Conservation (phyloP, 2,113 vertebrate species). For the Verasper variegatus region DNA sequence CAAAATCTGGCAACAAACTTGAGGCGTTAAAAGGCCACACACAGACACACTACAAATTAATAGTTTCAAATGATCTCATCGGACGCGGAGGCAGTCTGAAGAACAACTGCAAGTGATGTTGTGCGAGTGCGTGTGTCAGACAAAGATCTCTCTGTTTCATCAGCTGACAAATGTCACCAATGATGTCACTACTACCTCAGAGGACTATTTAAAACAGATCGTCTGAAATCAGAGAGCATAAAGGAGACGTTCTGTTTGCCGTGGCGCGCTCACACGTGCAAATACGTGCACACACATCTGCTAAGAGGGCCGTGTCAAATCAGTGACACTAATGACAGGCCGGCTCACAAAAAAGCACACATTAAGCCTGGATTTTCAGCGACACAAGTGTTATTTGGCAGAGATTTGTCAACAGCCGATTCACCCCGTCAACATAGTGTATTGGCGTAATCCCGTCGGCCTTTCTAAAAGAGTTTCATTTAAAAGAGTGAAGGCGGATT, state of each 20-base stretch:
- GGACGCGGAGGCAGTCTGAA: slow-evolving; percentile 32
- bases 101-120: slow-evolving; percentile 41
- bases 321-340: slow-evolving; percentile 35
- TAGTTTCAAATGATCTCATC: slow-evolving; percentile 39
- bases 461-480: slow-evolving; percentile 26
- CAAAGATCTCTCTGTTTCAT: slow-evolving; percentile 70
- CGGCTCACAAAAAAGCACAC: slow-evolving; percentile 43
- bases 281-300: slow-evolving; percentile 4
- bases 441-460: slow-evolving; percentile 33
- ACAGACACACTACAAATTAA: slow-evolving; percentile 20
- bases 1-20: slow-evolving; percentile 31
- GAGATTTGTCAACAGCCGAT: slow-evolving; percentile 43
- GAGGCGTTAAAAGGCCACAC: slow-evolving; percentile 34
- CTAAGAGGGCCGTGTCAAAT: slow-evolving; percentile 28
- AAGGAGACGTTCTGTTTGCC: slow-evolving; percentile 43
- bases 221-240: slow-evolving; percentile 54
- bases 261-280: slow-evolving; percentile 1
- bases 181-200: slow-evolving; percentile 68
- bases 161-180: slow-evolving; percentile 65
- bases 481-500: slow-evolving; percentile 57
- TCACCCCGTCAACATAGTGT: slow-evolving; percentile 34
- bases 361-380: slow-evolving; percentile 50
- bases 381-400: slow-evolving; percentile 43
- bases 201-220: slow-evolving; percentile 51
- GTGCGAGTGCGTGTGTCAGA: slow-evolving; percentile 36